Conservation (phyloP, 2,888 invertebrate species). For the Auanema sp. region DNA sequence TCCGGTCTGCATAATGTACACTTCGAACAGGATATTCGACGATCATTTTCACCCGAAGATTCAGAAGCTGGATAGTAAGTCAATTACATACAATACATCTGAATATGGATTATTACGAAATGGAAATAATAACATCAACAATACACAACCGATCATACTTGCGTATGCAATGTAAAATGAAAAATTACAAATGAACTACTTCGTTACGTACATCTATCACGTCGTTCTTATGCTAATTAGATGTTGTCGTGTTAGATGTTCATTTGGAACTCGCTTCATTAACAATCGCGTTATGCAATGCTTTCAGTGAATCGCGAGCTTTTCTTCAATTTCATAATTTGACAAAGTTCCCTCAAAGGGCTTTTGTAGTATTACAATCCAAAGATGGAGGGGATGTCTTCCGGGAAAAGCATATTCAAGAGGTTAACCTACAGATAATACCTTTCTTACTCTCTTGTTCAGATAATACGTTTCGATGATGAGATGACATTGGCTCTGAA, state of each 20-base stretch:
- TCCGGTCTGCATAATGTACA: constrained; percentile 43
- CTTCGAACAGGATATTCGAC: constrained; percentile 57
- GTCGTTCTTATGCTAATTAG: no score
- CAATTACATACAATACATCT: background rate
- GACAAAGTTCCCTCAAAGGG: constrained; percentile 17
- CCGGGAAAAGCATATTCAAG: constrained; percentile 14
- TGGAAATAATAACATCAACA: no score
- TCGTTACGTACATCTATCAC: no score
- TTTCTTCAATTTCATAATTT: constrained; percentile 22
- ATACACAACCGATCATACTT: no score
- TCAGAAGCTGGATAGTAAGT: constrained; percentile 54
- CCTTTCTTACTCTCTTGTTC: constrained; percentile 3
- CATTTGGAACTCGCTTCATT: no score
- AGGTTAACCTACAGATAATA: background rate
- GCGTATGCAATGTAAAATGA: no score
- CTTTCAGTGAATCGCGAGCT: constrained; percentile 17
- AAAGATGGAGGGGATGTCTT: constrained; percentile 22
- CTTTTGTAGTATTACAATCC: constrained; percentile 23
- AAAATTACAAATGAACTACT: no score
- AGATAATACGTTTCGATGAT: constrained; percentile 35
- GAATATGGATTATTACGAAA: background rate
- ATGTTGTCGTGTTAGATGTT: no score
- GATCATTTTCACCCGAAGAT: constrained; percentile 55
- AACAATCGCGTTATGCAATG: background rate
- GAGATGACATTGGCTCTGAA: constrained; percentile 23